Evolutionary conservation across 2,888 invertebrate genomes (phyloP).

Genomic region (Tipula vernalis): DNA sequence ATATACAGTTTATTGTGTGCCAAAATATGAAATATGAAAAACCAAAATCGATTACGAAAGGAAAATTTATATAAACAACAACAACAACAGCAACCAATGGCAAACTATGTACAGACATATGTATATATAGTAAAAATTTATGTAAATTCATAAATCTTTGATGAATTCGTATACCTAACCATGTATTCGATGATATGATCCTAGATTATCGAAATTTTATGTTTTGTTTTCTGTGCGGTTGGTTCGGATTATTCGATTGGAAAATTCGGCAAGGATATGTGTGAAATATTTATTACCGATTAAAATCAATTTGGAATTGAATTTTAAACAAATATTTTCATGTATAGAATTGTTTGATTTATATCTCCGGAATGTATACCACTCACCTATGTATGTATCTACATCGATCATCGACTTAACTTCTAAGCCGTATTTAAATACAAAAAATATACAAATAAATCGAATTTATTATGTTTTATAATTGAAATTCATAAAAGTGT

Average conservation of each 20-base stretch:
- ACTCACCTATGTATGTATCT: neutral
- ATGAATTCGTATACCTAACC: neutral
- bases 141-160: slow-evolving; percentile 4
- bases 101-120: neutral
- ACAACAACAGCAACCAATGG: neutral
- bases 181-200: neutral
- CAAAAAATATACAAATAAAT: neutral
- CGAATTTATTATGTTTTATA: neutral
- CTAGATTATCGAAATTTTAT: neutral
- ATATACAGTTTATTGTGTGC: neutral
- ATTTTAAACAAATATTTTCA: neutral
- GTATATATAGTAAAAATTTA: neutral
- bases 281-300: neutral
- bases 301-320: neutral
- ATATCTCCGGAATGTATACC: neutral
- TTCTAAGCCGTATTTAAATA: neutral
- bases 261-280: neutral
- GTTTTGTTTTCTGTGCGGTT: neutral
- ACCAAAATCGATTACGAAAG: neutral
- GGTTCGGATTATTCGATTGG: neutral
- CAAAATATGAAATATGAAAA: neutral
- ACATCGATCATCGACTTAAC: neutral
- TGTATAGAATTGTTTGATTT: neutral
- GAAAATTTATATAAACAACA: neutral
- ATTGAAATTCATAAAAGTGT: neutral